Evolutionary conservation across 1,140 invertebrate species (phyloP), one percentile per base, ranked within the genome.

Genomic region (Drosophila lowei): DNA sequence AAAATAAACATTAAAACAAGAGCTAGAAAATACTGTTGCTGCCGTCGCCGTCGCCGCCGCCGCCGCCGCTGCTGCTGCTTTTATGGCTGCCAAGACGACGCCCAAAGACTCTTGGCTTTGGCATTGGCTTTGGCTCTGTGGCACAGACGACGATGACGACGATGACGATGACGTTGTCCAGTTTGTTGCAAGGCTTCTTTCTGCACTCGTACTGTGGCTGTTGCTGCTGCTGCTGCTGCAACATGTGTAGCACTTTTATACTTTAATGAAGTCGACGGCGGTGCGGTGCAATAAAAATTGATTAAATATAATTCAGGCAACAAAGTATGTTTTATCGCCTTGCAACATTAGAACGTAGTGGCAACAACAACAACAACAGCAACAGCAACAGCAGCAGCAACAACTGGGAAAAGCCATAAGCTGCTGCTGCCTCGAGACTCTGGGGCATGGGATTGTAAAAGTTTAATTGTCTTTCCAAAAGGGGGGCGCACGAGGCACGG

Each of bases 1-100:
- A 89, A 89, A 89, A 89, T 89, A 85, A 89, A 89, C 85, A 89
- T 89, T 89, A 89, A 89, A 86, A 86, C 34, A 38, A 38, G 89
- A 90, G 80, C 77, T 89, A 89, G 80, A 90, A 89, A 89, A 38
- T 38, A 8, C 34, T 34, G 18, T 18, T 18, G 18, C 18, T 18
- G 18, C 18, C 18, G 18, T 1, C 16, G 30, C 30, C 18, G 18
- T 1, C 16, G 30, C 30, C 11, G 34, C 34, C 13, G 11, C 34
- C 81, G 80, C 68, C 18, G 18, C 16, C 16, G 30, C 30, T 34
- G 34, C 34, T 38, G 11, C 34, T 85, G 80, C 68, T 89, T 89
- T 89, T 89, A 89, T 90, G 74, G 57, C 85, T 76, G 62, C 79
- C 71, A 79, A 89, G 86, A 89, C 67, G 64, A 30, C 34, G 57